Evolutionary conservation across 2,888 invertebrate genomes (phyloP), one percentile per base, ranked within the genome.

Genomic region (Willowsia nigromaculata): DNA sequence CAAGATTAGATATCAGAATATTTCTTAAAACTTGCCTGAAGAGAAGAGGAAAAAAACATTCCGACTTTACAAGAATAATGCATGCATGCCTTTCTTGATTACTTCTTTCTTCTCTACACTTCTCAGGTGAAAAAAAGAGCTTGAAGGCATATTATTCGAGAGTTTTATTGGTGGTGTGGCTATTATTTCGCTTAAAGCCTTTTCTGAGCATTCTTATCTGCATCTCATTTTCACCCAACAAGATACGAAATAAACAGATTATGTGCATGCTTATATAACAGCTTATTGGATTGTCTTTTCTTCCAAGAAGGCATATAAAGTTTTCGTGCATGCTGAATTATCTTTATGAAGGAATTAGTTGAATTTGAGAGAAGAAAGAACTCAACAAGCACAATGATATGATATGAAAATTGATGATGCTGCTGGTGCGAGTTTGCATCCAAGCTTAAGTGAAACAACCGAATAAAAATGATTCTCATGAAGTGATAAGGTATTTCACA

Each of bases 1-100:
- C 76, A 76, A 76, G 80, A 80, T 80, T 80, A 80, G 80, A 80
- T 80, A 80, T 25, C 43, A 50, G n/a, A n/a, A n/a, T n/a, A n/a
- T n/a, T n/a, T n/a, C n/a, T n/a, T n/a, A n/a, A n/a, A n/a, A n/a
- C 27, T 18, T 1, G 6, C 0, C 22, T 25, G 25, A 71, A 9
- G 25, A 43, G 6, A 71, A 9, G 22, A 71, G 1, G 18, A 9
- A 22, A 25, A 71, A 3, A 43, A 11, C 37, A 43, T 25, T 15
- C 18, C 11, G 11, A 33, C n/a, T 76, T 50, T 30, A 50, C n/a
- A 30, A 43, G 4, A 50, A 68, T n/a, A 68, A 68, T 65, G 13
- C 37, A 30, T 65, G 65, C 65, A 68, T 68, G 40, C 68, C 68
- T 68, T 68, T 68, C 68, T 68, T 68, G 68, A 68, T 68, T 68